These are phyloP conservation scores for Linurgus olivaceus DNA, from an alignment of 2,797 vertebrate species.

Conservation along the genomic window DNA sequence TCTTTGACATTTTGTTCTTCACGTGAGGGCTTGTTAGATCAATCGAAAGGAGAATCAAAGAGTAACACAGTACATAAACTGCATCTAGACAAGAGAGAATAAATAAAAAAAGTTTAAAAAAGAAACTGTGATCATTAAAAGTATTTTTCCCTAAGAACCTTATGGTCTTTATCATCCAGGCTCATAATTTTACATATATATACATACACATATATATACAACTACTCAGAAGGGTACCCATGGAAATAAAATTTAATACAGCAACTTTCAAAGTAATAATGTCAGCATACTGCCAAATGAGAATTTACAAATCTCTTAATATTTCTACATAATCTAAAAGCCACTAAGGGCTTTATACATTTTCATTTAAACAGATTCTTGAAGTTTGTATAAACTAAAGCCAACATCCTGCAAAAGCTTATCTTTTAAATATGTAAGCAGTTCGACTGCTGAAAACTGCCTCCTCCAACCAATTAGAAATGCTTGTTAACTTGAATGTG, in stretches of 20 bases:
- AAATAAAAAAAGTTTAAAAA: not conserved
- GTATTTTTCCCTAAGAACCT: not conserved
- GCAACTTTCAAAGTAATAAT: not conserved
- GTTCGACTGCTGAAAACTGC: not conserved
- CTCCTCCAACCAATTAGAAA: not conserved
- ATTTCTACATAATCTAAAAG: not conserved
- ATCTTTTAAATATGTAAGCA: not conserved
- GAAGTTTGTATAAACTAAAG: not conserved
- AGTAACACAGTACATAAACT: conserved; percentile 98
- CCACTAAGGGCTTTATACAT: not conserved
- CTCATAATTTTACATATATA: not conserved
- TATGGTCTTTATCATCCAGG: not conserved
- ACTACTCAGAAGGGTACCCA: not conserved
- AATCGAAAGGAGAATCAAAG: conserved; percentile 97
- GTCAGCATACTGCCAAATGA: not conserved
- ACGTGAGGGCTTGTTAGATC: conserved; percentile 97
- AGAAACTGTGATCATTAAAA: not conserved
- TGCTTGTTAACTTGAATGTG: not conserved
- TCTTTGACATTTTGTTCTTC: conserved; percentile 99
- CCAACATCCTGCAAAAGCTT: not conserved
- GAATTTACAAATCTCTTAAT: not conserved
- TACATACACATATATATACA: not conserved
- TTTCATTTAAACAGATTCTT: not conserved
- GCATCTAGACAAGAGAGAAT: conserved; percentile 82
- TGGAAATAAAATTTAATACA: not conserved